Evolutionary conservation across 2,888 invertebrate genomes (phyloP), one percentile per base, ranked within the genome.

Genomic region (Brassicogethes aeneus): DNA sequence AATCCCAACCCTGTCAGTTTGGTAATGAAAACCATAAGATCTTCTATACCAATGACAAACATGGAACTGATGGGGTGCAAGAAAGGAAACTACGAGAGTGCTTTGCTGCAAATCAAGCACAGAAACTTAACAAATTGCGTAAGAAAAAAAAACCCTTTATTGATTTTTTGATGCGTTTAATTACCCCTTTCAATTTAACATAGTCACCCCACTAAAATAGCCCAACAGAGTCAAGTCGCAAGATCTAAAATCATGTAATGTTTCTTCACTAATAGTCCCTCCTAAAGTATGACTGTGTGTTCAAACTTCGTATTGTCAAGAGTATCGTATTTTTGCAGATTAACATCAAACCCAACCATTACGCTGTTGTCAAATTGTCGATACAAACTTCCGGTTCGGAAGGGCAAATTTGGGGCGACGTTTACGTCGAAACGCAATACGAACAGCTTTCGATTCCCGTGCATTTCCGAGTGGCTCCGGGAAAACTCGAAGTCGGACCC

Each of bases 1-100:
- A 89, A 89, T 67, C 74, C 77, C 47, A 88, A 88, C 68, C 86
- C 87, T 8, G 79, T 86, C 17, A 74, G 77, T 53, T 75, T 88
- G 52, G 73, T 74, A 42, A 58, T 82, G 47, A 73, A 71, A 47
- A 72, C 73, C 23, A 74, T 79, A 69, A 73, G 74, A 34, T 74
- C 75, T 3, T 79, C 80, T 50, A 70, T 77, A 57, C 73, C 76
- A 3, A 72, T 74, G 47, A 74, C 75, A 2, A 69, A 70, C 35
- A 70, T 80, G 37, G 75, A 75, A 53, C 68, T 83, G 37, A 64
- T 77, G 51, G 82, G 82, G 29, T 81, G 82, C 54, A 72, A 73
- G 48, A 69, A 64, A 45, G 77, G 76, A 30, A 59, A 66, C 51
- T 50, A 57, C 39, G 54, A 57, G 34, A 42, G 53, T 15, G 64